A percentile compares a stretch with the other conserved stretches of the same genome.
phyloP scores from a whole-genome alignment of 2,113 vertebrate genomes.

The Merops nubicus region DNA sequence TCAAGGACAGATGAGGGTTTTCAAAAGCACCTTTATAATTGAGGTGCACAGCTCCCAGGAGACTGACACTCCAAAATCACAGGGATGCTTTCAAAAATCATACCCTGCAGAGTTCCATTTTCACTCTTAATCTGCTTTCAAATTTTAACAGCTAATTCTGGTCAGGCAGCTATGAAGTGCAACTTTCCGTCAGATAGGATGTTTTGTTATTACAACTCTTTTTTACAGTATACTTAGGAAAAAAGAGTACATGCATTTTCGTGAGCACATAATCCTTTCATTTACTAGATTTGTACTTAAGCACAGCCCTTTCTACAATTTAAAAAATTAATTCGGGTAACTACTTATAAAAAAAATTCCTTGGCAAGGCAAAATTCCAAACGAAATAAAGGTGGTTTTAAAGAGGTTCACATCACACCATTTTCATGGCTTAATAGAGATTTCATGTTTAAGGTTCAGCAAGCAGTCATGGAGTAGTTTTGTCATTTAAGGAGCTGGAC shows the following conservation, averaged over 20 bases:
- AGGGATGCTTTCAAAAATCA: constrained; percentile 46
- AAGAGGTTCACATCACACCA: not conserved
- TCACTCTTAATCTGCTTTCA: constrained; percentile 51
- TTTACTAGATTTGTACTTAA: not conserved
- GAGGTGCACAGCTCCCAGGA: not conserved
- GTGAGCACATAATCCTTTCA: not conserved
- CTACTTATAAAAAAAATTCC: not conserved
- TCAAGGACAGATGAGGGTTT: not conserved
- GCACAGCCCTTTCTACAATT: not conserved
- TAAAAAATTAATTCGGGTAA: not conserved
- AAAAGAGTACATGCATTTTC: not conserved
- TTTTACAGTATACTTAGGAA: not conserved
- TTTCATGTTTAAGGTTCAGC: no score
- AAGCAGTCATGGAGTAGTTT: no score
- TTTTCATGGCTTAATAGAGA: not conserved
- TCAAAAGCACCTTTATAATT: constrained; percentile 55
- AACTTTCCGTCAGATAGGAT: not conserved
- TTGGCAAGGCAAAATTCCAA: not conserved
- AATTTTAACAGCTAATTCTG: constrained; percentile 30
- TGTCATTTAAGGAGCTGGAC: no score
- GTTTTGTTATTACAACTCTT: not conserved
- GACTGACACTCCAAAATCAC: constrained; percentile 16
- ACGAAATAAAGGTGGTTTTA: not conserved
- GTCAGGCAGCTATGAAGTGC: not conserved
- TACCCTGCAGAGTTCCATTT: constrained; percentile 59